Evolutionary conservation across 2,888 invertebrate genomes (phyloP).

Genomic region (Saturnia pavonia): DNA sequence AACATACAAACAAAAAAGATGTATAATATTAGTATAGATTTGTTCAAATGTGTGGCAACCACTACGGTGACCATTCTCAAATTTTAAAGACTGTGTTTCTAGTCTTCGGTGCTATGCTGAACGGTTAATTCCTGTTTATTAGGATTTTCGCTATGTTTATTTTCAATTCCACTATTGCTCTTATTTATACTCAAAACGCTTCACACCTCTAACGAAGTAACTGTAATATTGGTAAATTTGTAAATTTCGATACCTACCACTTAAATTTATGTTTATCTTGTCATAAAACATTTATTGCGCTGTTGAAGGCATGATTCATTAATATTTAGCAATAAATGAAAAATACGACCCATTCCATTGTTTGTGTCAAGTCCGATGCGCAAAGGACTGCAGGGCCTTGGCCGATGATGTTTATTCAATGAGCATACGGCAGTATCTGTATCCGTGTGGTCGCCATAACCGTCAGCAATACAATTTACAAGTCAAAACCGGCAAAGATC

Average conservation of each 20-base stretch:
- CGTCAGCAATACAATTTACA: constrained; percentile 30
- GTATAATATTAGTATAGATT: too few relatives aligned
- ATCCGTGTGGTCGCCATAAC: constrained; percentile 32
- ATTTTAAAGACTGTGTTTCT: too few relatives aligned
- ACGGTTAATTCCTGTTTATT: too few relatives aligned
- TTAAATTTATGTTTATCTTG: not conserved
- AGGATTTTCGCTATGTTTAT: too few relatives aligned
- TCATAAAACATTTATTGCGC: not conserved
- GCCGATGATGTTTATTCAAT: constrained; percentile 50
- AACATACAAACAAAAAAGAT: too few relatives aligned
- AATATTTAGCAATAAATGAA: constrained; percentile 11
- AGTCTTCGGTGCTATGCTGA: too few relatives aligned
- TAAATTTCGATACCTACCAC: not conserved
- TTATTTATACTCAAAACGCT: too few relatives aligned
- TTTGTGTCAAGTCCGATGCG: not conserved
- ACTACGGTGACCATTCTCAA: too few relatives aligned
- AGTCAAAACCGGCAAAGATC: constrained; percentile 21
- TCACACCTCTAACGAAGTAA: not conserved
- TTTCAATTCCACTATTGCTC: too few relatives aligned
- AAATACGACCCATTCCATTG: constrained; percentile 8
- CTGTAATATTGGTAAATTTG: not conserved
- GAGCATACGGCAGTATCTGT: constrained; percentile 26
- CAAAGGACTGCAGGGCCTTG: constrained; percentile 34
- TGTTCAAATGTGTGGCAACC: too few relatives aligned
- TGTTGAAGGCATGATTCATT: not conserved